Conservation (phyloP, 2,797 vertebrate genomes). For the Bovichtus variegatus region DNA sequence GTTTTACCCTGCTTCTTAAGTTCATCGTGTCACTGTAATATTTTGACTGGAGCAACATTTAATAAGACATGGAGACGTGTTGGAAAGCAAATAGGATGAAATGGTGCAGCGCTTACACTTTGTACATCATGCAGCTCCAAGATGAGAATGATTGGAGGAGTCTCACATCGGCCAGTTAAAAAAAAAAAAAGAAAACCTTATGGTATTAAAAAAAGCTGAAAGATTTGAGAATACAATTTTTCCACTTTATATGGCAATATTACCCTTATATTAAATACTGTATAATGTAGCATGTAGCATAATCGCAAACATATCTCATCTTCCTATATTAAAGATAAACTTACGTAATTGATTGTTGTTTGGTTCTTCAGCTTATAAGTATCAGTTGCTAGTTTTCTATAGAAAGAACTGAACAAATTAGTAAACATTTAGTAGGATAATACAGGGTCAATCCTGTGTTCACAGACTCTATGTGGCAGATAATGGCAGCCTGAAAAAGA, state of each 20-base stretch:
- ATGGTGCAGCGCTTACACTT: neutral
- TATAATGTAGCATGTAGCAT: too few species aligned
- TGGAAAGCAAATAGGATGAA: conserved; percentile 13
- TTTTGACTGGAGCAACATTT: conserved; percentile 15
- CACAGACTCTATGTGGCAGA: too few species aligned
- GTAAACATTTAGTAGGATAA: neutral
- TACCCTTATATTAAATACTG: neutral
- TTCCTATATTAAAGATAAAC: neutral
- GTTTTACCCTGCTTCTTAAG: conserved; percentile 26
- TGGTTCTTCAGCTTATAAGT: neutral
- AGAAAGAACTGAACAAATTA: neutral
- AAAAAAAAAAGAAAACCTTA: neutral
- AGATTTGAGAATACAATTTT: neutral
- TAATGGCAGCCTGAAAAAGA: too few species aligned
- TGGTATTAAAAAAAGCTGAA: neutral
- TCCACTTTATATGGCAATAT: neutral
- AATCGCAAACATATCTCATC: too few species aligned
- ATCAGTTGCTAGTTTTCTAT: neutral
- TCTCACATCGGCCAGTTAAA: neutral
- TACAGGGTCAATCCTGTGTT: too few species aligned
- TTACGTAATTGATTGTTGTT: neutral
- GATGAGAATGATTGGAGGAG: conserved; percentile 10
- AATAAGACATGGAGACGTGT: neutral
- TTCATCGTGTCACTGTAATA: conserved; percentile 32
- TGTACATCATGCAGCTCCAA: neutral